Evolutionary conservation across 2,888 invertebrate species (phyloP), one percentile per base, ranked within the genome.

Genomic region (Chamaedrilus cognettii): DNA sequence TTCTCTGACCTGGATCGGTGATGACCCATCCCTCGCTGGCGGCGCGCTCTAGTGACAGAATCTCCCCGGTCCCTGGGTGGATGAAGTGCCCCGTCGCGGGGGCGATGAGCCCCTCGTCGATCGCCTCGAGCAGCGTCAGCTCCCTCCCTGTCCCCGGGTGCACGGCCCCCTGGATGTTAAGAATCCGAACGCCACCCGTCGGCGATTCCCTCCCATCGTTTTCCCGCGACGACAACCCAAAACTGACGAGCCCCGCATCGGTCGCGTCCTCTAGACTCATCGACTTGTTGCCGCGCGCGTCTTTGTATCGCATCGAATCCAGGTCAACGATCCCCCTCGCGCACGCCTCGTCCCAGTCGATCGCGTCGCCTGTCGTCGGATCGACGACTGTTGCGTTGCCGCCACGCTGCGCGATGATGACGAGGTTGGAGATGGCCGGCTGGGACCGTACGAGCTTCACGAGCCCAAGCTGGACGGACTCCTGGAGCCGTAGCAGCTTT

Each of bases 41-140:
- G 84, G 85, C 67, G 83, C 80, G 64, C 73, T 75, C 3, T 90
- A 94, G 86, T 76, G 93, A 89, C 79, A 94, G 86, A 76, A 91
- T 90, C 79, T 90, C 90, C 63, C 90, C 90, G 15, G 55, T 70
- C 51, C 35, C 57, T 70, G 85, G 83, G 75, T 92, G 91, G 61
- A 88, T 88, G 77, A 93, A 90, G 77, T 89, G 89, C 60, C 91
- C 91, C 72, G 88, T 88, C 66, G 90, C 77, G 57, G 85, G 82
- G 32, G 60, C 91, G 26, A 74, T 73, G 3, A 96, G 87, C 81
- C 96, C 94, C 78, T 90, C 88, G 81, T 93, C 92, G 78, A 96
- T 94, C 34, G 95, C 95, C 87, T 96, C 93, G 23, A 90, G 88
- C 61, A 98, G 87, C 79, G 94, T 91, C 69, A 95, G 64, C 97